Percentiles rank a stretch among this genome's conserved stretches.
phyloP scores from a whole-genome alignment of 2,113 vertebrate genomes.

The Prionailurus bengalensis region DNA sequence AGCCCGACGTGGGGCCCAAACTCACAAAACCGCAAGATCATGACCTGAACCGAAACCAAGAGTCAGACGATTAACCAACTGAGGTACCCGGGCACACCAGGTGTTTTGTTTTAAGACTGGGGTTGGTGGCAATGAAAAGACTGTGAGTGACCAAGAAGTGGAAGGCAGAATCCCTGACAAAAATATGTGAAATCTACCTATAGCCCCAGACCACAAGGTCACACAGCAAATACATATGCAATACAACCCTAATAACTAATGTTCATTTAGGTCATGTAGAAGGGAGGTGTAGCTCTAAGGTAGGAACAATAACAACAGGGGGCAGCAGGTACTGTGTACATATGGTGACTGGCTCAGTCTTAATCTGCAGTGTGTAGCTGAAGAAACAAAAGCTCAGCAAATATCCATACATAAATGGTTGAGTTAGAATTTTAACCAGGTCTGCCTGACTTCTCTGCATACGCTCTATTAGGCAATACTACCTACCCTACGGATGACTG shows the following conservation, averaged over 20 bases:
- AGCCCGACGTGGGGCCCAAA: no score
- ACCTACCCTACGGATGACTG: background rate
- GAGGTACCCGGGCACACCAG: no score
- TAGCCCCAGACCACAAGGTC: background rate
- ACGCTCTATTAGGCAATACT: background rate
- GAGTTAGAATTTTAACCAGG: background rate
- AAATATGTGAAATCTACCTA: background rate
- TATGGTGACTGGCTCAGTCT: background rate
- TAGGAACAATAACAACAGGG: background rate
- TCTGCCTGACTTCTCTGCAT: background rate
- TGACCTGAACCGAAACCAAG: no score
- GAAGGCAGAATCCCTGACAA: conserved; percentile 11
- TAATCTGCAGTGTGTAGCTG: background rate
- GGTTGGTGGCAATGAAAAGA: background rate
- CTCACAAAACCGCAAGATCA: no score
- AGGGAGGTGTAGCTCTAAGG: background rate
- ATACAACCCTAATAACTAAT: background rate
- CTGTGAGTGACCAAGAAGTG: background rate
- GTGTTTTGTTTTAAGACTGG: background rate
- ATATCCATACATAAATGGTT: background rate
- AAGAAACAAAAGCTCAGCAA: background rate
- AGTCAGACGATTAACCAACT: no score
- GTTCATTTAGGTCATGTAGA: background rate
- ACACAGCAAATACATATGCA: background rate
- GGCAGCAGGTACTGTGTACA: background rate